These are phyloP conservation scores for Centruroides vittatus DNA, from an alignment of 1,140 invertebrate genomes.

Conservation along the genomic window DNA sequence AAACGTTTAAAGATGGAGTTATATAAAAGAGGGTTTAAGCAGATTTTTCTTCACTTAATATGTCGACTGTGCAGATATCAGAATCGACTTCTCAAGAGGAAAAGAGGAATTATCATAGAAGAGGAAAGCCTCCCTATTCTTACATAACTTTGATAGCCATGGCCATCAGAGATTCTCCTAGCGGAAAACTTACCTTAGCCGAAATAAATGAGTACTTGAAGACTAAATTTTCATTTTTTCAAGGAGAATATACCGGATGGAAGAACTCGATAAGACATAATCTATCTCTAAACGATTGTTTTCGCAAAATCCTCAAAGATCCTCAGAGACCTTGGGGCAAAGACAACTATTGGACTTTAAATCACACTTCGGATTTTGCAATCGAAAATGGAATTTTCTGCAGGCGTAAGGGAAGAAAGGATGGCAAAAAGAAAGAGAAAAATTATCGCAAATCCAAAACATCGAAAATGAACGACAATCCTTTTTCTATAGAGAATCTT, in stretches of 20 bases:
- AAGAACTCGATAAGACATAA: constrained; percentile 98
- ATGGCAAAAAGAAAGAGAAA: constrained; percentile 8
- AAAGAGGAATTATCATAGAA: no score
- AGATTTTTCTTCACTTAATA: no score
- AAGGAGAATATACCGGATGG: constrained; percentile 91
- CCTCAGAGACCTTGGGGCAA: constrained; percentile 72
- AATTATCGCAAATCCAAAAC: neutral
- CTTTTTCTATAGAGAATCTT: no score
- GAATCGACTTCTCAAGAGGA: no score
- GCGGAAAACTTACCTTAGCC: constrained; percentile 65
- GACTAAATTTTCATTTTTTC: constrained; percentile 77
- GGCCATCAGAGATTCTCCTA: constrained; percentile 85
- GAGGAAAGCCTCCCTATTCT: constrained; percentile 87
- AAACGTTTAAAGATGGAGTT: no score
- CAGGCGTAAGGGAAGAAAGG: constrained; percentile 23
- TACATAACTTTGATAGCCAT: constrained; percentile 96
- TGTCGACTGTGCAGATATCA: no score
- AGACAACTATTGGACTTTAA: constrained; percentile 96
- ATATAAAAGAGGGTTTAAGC: no score
- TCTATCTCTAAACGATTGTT: constrained; percentile 91
- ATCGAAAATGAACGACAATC: no score
- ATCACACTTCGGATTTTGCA: constrained; percentile 87
- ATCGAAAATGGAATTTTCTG: constrained; percentile 78
- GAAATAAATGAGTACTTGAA: constrained; percentile 83
- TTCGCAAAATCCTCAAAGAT: constrained; percentile 82